Evolutionary conservation across 2,797 vertebrate genomes (phyloP), one percentile per base, ranked within the genome.

Genomic region (Scarus forsteni): DNA sequence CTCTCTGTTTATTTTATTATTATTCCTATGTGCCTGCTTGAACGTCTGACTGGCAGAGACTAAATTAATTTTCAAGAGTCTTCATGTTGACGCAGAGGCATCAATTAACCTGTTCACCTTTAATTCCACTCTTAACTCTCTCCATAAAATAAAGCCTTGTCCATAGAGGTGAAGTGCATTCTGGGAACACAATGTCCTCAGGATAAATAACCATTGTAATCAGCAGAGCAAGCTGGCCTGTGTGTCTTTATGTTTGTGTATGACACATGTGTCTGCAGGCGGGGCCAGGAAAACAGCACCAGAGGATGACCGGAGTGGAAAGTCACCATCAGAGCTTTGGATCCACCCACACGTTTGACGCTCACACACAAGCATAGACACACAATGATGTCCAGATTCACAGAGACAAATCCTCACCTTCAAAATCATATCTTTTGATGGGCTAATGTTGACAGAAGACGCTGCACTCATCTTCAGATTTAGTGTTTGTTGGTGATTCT

Each of bases 21-120:
- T 52, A 5, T 16, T 3, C 48, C 72, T 51, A 8, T 51, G 14
- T 27, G 6, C 8, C 50, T 54, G 42, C 39, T 52, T 39, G 15
- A 48, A 48, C n/a, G 27, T 19, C 3, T 19, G n/a, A 43, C 27
- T 38, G 54, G 35, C 11, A 59, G 10, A 36, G 27, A 13, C 35
- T 67, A 19, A 89, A 85, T 69, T 40, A 59, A 73, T 57, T 45
- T 51, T n/a, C 60, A 39, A 55, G 39, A 49, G 36, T 19, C 27
- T 70, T 75, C 73, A 36, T 46, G n/a, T 49, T 49, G 55, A 79
- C 15, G 40, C 63, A 48, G 38, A 65, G 61, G 38, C 42, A 59
- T 61, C 70, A 75, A 88, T 89, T 89, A 79, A 79, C 81, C 74
- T 85, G 18, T 60, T 60, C 34, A 16, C 58, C 52, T 3, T 71